Evolutionary conservation across 1,140 invertebrate species (phyloP), one percentile per base, ranked within the genome.

Genomic region (Pygmarrhopalites habei): DNA sequence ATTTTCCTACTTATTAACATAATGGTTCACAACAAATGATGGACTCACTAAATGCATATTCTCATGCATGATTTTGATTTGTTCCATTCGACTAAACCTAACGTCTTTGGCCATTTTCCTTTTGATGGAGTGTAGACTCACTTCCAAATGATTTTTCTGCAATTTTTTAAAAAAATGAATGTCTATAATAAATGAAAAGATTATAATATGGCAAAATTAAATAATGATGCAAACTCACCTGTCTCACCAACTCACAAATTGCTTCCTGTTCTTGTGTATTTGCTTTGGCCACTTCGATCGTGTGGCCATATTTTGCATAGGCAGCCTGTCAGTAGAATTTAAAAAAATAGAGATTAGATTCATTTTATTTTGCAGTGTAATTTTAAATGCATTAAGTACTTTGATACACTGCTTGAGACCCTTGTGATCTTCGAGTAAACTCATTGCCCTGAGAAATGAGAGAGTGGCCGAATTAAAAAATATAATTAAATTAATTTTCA

Each of bases 101-200:
- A 73, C 74, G 67, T 77, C 76, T 65, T 76, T 77, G 32, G 72
- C 65, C 52, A 84, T 72, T 71, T 85, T 82, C 65, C 79, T 78
- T 35, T 79, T 78, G 17, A 86, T 77, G 0, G 80, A 81, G 1
- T 79, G 80, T 7, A 92, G 78, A 10, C 87, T 86, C 53, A 80
- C 82, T 74, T 92, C 89, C 17, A 89, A 77, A 71, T 91, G 86
- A 65, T 87, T 85, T 23, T 88, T 78, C 73, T 93, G 89, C n/a
- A n/a, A n/a, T n/a, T n/a, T n/a, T 15, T 86, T 58, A 12, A 41
- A 41, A 41, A 10, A 41, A 83, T 80, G 72, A 90, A 87, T 74
- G 92, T 89, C 35, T 83, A 83, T 44, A 87, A 83, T 2, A 86
- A 86, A 56, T 90, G 86, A 5, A 82, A 80, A 71, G 39, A n/a